Base-by-base conservation (phyloP, 2,113 vertebrate species). In the Spea multiplicata region DNA sequence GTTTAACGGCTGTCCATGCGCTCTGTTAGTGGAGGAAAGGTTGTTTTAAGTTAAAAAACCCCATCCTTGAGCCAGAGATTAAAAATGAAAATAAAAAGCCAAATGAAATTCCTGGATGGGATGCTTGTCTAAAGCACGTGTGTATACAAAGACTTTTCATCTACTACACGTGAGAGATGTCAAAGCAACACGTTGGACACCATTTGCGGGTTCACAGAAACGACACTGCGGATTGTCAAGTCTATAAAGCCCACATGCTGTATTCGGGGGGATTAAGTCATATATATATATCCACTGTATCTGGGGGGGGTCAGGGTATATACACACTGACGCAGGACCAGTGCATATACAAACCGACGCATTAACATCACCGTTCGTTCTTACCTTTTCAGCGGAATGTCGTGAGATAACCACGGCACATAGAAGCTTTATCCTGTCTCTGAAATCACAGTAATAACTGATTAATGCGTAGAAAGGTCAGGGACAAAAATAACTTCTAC, bases 1-100 rank as follows among this genome's bases (percentile, higher is more conserved):
- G 30, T n/a, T 55, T 44, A 74, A 16, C 5, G 47, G 48, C 59
- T 62, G 61, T 66, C 8, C 47, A 44, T 4, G 74, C 55, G 14
- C 74, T 73, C 57, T 71, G 73, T 74, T 50, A 46, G 4, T 7
- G 64, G 61, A 66, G 75, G 59, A 44, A 78, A 47, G 80, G 59
- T 49, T 46, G 6, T 55, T 66, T 46, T 59, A 75, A 77, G 48
- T 69, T 61, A 8, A 61, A 8, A 61, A 67, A 66, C 4, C 8
- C 12, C 3, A 7, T 57, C 49, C 45, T 6, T 17, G 12, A 72
- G 70, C 70, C 70, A 72, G 50, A 52, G 45, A 46, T 52, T 49
- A 53, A 71, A 71, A 71, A 53, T 53, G 10, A 53, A 53, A 71
- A 46, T 52, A 53, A 57, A 72, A 72, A 72, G 52, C 52, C 70